These are phyloP conservation scores for Drosophila gunungcola DNA, from an alignment of 1,140 invertebrate genomes.

Conservation along the genomic window DNA sequence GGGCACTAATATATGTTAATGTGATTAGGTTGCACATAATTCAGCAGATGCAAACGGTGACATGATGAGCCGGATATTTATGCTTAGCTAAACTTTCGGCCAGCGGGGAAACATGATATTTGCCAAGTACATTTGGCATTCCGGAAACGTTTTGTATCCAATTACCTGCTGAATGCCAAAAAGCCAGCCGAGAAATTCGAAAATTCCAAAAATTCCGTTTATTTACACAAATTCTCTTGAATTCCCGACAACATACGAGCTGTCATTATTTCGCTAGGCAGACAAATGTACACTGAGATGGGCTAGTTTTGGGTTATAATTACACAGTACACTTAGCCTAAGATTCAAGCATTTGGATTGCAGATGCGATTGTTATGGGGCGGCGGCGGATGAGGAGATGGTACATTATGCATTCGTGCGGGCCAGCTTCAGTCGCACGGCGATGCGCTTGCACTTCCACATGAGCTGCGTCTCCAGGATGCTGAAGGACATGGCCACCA, in stretches of 20 bases:
- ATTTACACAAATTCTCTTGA: constrained; percentile 71
- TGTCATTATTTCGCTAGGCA: constrained; percentile 42
- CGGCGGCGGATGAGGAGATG: constrained; percentile 10
- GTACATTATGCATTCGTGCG: constrained; percentile 63
- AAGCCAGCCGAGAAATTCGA: constrained; percentile 7
- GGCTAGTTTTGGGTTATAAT: constrained; percentile 44
- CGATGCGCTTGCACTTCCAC: constrained; percentile 89
- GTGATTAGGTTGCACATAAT: constrained; percentile 51
- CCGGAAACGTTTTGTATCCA: constrained; percentile 13
- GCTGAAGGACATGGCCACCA: constrained; percentile 97
- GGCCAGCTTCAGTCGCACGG: constrained; percentile 84
- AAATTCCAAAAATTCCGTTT: constrained; percentile 76
- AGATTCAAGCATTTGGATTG: constrained; percentile 18
- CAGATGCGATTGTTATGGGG: constrained; percentile 12
- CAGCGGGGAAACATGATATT: no score
- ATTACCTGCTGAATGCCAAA: constrained; percentile 21
- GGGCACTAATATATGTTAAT: constrained; percentile 60
- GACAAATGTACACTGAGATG: constrained; percentile 63
- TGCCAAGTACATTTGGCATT: constrained; percentile 11
- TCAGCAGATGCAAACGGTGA: constrained; percentile 9
- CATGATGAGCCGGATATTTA: constrained; percentile 7
- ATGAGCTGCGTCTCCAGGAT: constrained; percentile 96
- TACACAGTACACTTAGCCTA: constrained; percentile 38
- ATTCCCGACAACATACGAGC: constrained; percentile 50
- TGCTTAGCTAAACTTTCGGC: background rate